Conservation (phyloP, 2,888 invertebrate genomes). For the Pristionchus exspectatus region DNA sequence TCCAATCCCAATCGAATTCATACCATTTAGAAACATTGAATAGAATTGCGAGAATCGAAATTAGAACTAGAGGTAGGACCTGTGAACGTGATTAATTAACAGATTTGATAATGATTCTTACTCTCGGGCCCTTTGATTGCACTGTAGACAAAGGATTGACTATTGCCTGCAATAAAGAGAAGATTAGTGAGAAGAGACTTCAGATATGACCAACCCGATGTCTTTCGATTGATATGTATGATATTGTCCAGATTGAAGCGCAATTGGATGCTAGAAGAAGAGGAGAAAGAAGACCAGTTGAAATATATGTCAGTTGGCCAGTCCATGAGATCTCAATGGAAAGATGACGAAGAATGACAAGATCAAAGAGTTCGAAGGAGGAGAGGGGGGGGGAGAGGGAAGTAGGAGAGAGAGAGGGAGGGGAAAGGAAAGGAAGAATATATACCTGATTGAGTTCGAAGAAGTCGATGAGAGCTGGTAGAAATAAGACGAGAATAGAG, state of each 20-base stretch:
- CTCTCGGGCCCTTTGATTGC: conserved; percentile 42
- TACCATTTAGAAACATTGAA: conserved; percentile 77
- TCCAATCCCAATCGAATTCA: conserved; percentile 71
- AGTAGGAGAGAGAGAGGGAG: too few relatives aligned
- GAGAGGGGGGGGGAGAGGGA: too few relatives aligned
- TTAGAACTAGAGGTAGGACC: conserved; percentile 68
- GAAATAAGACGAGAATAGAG: conserved; percentile 75
- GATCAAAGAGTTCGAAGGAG: too few relatives aligned
- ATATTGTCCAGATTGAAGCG: conserved; percentile 78
- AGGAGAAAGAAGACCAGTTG: conserved; percentile 74
- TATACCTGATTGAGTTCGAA: conserved; percentile 37
- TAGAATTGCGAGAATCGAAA: conserved; percentile 69
- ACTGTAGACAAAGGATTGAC: conserved; percentile 64
- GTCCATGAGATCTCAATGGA: conserved; percentile 51
- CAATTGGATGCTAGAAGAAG: conserved; percentile 74
- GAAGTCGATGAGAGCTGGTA: conserved; percentile 77
- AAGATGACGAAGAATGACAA: too few relatives aligned
- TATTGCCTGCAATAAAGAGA: conserved; percentile 60
- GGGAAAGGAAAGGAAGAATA: neutral
- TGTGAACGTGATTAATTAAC: neutral
- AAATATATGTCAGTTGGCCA: conserved; percentile 75
- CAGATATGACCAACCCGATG: conserved; percentile 63
- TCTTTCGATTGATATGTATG: conserved; percentile 76
- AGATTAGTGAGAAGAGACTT: neutral
- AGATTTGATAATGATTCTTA: neutral